Evolutionary conservation across 2,888 invertebrate species (phyloP).

Genomic region (Stenurella melanura): DNA sequence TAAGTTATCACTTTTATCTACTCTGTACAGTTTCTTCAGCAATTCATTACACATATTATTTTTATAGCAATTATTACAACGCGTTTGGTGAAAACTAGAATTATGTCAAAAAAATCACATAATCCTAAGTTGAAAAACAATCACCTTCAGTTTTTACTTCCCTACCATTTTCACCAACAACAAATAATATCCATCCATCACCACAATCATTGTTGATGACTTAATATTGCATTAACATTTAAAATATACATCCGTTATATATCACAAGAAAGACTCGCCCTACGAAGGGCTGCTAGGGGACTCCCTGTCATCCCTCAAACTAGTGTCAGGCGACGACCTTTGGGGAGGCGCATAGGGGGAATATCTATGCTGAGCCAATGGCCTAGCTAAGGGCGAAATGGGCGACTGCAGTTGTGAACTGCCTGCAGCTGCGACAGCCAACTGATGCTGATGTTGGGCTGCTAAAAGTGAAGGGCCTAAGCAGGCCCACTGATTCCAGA

Average conservation of each 20-base stretch:
- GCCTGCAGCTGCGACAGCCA: conserved; percentile 74
- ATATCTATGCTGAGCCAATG: conserved; percentile 75
- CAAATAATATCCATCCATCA: conserved; percentile 23
- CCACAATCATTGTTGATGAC: conserved; percentile 11
- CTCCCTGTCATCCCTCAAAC: conserved; percentile 75
- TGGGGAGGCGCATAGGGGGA: conserved; percentile 77
- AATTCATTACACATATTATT: not conserved
- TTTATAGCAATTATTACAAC: not conserved
- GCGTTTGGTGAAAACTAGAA: not conserved
- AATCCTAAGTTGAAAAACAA: not conserved
- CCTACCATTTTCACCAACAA: not conserved
- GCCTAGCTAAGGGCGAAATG: conserved; percentile 76
- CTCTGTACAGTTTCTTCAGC: not conserved
- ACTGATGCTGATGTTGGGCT: conserved; percentile 79
- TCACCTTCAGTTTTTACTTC: not conserved
- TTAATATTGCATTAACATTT: conserved; percentile 41
- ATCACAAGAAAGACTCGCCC: conserved; percentile 54
- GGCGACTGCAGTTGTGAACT: conserved; percentile 75
- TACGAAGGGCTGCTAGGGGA: conserved; percentile 71
- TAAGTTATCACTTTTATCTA: not conserved
- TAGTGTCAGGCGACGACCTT: conserved; percentile 78
- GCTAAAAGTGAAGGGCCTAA: conserved; percentile 79
- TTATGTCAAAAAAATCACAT: not conserved
- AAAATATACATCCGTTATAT: conserved; percentile 43
- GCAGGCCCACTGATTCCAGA: conserved; percentile 85